Conservation (phyloP, 2,113 vertebrate species). For the Aythya baeri region DNA sequence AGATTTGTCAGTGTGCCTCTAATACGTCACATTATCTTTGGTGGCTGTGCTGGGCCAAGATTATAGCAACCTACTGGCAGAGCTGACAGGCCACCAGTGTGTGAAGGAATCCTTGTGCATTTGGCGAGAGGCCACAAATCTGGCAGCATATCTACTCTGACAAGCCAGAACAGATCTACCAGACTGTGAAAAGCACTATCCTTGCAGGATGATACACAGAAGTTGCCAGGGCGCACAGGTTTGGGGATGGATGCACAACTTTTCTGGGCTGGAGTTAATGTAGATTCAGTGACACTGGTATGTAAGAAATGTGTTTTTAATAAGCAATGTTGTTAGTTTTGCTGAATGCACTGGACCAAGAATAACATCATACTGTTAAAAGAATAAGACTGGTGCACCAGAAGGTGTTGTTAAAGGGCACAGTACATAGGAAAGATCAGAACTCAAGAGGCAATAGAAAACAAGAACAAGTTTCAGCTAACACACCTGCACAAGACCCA, state of each 20-base stretch:
- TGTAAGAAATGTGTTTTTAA: constrained; percentile 34
- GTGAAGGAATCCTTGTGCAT: neutral
- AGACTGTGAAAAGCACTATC: neutral
- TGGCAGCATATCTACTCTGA: neutral
- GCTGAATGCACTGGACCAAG: neutral
- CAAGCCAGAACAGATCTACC: neutral
- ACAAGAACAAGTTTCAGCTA: neutral
- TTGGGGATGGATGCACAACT: neutral
- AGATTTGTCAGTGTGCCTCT: neutral
- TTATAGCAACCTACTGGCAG: neutral
- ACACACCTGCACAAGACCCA: neutral
- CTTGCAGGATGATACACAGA: neutral
- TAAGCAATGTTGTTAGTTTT: neutral
- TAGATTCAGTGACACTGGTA: neutral
- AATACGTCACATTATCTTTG: neutral
- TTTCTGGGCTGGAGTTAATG: neutral
- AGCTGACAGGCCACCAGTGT: neutral
- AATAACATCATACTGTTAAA: neutral
- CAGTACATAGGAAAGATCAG: neutral
- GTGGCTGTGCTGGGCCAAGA: neutral
- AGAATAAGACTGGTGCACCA: neutral
- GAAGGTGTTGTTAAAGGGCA: neutral
- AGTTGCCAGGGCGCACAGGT: fast-evolving
- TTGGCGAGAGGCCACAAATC: neutral
- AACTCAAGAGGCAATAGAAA: neutral